These are phyloP conservation scores for Psophia crepitans DNA, from an alignment of 2,113 vertebrate species.

Conservation along the genomic window DNA sequence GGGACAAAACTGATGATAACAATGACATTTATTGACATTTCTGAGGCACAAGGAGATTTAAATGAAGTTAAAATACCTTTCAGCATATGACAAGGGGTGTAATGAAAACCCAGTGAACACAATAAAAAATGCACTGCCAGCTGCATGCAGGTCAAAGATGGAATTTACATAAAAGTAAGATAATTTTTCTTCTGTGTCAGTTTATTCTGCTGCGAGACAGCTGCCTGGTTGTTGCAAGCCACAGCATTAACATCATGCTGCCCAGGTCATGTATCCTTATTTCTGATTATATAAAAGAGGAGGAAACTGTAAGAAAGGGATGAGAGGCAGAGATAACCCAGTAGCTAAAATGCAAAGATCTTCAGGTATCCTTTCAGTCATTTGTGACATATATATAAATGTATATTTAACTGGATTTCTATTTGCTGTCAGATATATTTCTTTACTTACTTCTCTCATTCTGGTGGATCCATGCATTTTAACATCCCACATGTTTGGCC, in stretches of 20 bases:
- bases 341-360: not conserved
- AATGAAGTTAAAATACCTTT: slow-evolving; percentile 64
- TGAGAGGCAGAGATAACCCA: not conserved
- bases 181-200: slow-evolving; percentile 27
- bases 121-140: slow-evolving; percentile 33
- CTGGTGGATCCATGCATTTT: not conserved
- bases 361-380: not conserved
- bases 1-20: slow-evolving; percentile 61
- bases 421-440: not conserved
- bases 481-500: not conserved
- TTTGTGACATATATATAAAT: not conserved
- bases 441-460: not conserved
- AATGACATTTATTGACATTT: slow-evolving; percentile 70
- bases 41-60: slow-evolving; percentile 53
- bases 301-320: not conserved
- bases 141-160: slow-evolving; percentile 27
- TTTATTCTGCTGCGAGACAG: not conserved
- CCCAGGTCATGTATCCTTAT: not conserved
- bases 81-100: slow-evolving; percentile 40
- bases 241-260: not conserved
- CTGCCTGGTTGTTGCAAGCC: not conserved
- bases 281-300: not conserved
- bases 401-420: not conserved
- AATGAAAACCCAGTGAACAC: slow-evolving; percentile 51
- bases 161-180: slow-evolving; percentile 50